Evolutionary conservation across 2,113 vertebrate species (phyloP).

Genomic region (Atherinomorus stipes): DNA sequence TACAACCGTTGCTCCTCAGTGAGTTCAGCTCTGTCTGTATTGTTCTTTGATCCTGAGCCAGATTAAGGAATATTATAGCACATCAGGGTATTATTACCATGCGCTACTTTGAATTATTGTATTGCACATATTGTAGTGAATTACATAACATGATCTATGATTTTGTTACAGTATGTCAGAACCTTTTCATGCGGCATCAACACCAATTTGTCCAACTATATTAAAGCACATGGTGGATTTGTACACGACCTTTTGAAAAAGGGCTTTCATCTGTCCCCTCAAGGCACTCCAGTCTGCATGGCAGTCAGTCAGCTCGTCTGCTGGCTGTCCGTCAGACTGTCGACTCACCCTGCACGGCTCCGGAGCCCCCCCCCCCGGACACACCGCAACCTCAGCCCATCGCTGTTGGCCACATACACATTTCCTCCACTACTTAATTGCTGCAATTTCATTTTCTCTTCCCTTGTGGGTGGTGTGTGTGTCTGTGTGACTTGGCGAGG

Average conservation of each 20-base stretch:
- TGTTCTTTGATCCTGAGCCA: not conserved
- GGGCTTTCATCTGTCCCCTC: conserved; percentile 32
- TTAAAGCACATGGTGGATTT: conserved; percentile 37
- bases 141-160: conserved; percentile 15
- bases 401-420: not conserved
- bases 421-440: conserved; percentile 49
- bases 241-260: conserved; percentile 52
- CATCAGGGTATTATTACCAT: conserved; percentile 13
- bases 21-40: not conserved
- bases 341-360: not conserved
- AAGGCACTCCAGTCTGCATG: conserved; percentile 25
- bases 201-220: conserved; percentile 37
- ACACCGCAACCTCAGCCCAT: conserved; percentile 20
- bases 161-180: conserved; percentile 40
- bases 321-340: conserved; percentile 36
- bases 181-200: conserved; percentile 29
- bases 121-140: not conserved
- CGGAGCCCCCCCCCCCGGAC: not conserved
- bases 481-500: conserved; percentile 34
- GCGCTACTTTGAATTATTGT: not conserved
- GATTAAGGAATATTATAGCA: not conserved
- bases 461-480: conserved; percentile 28
- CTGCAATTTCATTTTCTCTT: conserved; percentile 36
- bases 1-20: not conserved
- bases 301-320: conserved; percentile 35